Conservation (phyloP, 1,140 invertebrate genomes). For the Monochamus saltuarius region DNA sequence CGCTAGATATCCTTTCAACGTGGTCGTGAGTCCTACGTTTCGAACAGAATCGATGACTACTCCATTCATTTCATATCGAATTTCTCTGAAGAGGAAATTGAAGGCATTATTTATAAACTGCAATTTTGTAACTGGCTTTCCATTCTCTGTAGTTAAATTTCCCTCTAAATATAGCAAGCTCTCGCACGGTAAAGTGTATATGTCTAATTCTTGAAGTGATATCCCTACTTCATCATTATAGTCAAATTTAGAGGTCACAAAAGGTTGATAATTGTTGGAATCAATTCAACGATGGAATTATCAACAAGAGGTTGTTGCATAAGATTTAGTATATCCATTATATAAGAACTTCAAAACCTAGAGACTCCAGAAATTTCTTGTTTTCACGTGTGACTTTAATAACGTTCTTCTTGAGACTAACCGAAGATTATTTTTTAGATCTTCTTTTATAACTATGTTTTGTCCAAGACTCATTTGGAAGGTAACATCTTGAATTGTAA, state of each 20-base stretch:
- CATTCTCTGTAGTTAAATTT: constrained; percentile 24
- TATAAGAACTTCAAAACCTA: constrained; percentile 20
- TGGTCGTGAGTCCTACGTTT: constrained; percentile 48
- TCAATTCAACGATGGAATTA: constrained; percentile 8
- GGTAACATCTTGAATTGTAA: too few species aligned
- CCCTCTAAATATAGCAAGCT: constrained; percentile 33
- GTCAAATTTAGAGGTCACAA: constrained; percentile 1
- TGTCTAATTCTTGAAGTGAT: constrained; percentile 16
- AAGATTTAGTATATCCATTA: constrained; percentile 25
- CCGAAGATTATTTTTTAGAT: too few species aligned
- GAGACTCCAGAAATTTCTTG: constrained; percentile 15
- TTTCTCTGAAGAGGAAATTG: constrained; percentile 52
- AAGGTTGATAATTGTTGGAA: constrained; percentile 13
- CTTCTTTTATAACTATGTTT: too few species aligned
- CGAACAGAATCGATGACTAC: constrained; percentile 51
- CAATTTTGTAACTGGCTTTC: constrained; percentile 27
- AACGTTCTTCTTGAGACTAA: constrained; percentile 13
- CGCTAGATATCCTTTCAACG: constrained; percentile 50
- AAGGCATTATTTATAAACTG: constrained; percentile 49
- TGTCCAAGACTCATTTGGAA: too few species aligned
- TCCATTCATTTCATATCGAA: constrained; percentile 53
- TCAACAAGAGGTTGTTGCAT: constrained; percentile 4
- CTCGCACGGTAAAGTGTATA: constrained; percentile 17
- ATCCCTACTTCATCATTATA: constrained; percentile 16
- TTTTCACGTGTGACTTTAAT: constrained; percentile 12